Evolutionary conservation across 35 echinoderm and acorn worm species (phyloP).

Genomic region (Ophioderma brevispina): DNA sequence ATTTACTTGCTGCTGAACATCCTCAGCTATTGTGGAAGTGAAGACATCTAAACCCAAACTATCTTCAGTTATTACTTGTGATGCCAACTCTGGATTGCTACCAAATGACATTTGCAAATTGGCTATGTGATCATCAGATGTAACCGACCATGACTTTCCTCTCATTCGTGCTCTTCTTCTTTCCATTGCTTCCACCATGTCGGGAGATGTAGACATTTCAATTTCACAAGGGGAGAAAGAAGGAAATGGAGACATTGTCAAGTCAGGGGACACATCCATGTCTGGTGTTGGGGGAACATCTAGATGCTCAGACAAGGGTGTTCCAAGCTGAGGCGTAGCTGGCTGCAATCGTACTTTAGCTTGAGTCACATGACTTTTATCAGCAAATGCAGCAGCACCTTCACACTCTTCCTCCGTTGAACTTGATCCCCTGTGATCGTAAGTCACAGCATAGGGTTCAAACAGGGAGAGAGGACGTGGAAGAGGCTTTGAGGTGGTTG

Average conservation of each 20-base stretch:
- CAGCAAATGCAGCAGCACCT: not conserved
- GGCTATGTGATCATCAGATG: not conserved
- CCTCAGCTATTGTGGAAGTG: no score
- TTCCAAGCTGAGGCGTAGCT: not conserved
- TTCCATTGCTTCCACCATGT: not conserved
- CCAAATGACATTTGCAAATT: not conserved
- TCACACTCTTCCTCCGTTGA: not conserved
- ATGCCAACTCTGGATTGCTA: not conserved
- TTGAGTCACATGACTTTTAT: constrained; percentile 1
- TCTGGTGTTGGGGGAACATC: not conserved
- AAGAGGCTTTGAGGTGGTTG: not conserved
- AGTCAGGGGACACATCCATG: not conserved
- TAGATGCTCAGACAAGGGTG: not conserved
- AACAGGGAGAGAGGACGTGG: constrained; percentile 30
- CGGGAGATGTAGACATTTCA: not conserved
- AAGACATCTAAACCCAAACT: no score
- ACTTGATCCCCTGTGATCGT: not conserved
- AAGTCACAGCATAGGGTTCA: constrained; percentile 12
- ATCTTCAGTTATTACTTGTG: no score
- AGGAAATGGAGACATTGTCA: not conserved
- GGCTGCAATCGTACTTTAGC: not conserved
- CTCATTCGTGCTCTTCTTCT: not conserved
- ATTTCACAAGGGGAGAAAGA: not conserved
- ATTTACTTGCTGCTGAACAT: no score
- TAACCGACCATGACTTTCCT: not conserved